Conservation (phyloP, 2,113 vertebrate species). For the Gobio gobio region DNA sequence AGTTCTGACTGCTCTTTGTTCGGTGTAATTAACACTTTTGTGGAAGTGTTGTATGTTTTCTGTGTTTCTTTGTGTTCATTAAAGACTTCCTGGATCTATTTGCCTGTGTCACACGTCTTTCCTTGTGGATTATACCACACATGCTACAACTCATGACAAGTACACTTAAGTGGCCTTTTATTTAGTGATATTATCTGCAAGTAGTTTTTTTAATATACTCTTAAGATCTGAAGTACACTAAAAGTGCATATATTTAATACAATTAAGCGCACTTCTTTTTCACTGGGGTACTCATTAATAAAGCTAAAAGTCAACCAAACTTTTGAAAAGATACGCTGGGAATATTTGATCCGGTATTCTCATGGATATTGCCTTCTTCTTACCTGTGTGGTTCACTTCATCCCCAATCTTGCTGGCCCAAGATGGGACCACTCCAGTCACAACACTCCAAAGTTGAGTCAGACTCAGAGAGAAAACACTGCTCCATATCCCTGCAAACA, state of each 20-base stretch:
- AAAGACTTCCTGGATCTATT: too few relatives aligned
- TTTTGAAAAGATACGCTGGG: background rate
- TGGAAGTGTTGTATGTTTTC: too few relatives aligned
- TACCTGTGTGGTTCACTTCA: slow-evolving; percentile 45
- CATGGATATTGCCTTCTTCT: background rate
- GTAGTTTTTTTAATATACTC: too few relatives aligned
- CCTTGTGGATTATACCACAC: too few relatives aligned
- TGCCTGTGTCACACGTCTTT: too few relatives aligned
- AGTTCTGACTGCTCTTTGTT: too few relatives aligned
- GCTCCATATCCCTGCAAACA: slow-evolving; percentile 64
- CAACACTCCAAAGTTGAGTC: background rate
- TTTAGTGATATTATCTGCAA: background rate
- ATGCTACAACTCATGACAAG: too few relatives aligned
- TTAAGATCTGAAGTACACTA: background rate
- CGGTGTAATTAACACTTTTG: too few relatives aligned
- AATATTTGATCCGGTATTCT: background rate
- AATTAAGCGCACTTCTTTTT: background rate
- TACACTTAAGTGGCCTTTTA: background rate
- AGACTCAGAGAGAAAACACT: slow-evolving; percentile 61
- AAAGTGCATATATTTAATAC: background rate
- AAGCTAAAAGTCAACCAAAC: background rate
- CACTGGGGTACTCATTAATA: background rate
- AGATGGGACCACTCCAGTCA: slow-evolving; percentile 39
- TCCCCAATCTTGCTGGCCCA: slow-evolving; percentile 24
- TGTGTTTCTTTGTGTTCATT: too few relatives aligned